phyloP scores from a whole-genome alignment of 2,888 invertebrate genomes.

The Erynnis tages region DNA sequence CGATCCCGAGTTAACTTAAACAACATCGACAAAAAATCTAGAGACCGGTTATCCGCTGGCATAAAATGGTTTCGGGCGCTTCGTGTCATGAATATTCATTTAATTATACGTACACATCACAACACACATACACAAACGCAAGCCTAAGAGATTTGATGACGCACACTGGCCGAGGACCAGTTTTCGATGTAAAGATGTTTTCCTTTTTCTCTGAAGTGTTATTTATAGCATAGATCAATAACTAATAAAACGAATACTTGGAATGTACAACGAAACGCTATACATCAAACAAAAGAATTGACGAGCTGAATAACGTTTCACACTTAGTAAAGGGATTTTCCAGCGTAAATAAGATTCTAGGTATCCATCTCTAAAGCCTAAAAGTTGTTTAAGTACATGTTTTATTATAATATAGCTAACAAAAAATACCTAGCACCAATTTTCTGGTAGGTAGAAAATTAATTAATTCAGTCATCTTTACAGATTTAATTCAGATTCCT shows the following conservation, averaged over 20 bases:
- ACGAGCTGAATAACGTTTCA: background rate
- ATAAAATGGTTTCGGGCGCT: constrained; percentile 63
- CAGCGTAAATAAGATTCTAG: too few species aligned
- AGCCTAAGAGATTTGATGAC: constrained; percentile 55
- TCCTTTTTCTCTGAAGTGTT: constrained; percentile 44
- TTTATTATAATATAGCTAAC: too few species aligned
- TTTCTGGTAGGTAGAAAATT: too few species aligned
- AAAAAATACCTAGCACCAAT: too few species aligned
- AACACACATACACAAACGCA: constrained; percentile 44
- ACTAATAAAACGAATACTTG: constrained; percentile 40
- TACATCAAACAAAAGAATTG: constrained; percentile 28
- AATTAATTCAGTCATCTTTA: too few species aligned
- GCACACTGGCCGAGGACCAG: constrained; percentile 49
- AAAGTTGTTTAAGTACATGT: too few species aligned
- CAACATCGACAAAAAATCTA: constrained; percentile 63
- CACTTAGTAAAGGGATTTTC: too few species aligned
- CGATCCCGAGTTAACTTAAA: constrained; percentile 54
- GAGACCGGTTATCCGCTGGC: constrained; percentile 59
- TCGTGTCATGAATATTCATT: constrained; percentile 69
- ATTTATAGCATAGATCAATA: constrained; percentile 53
- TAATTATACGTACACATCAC: constrained; percentile 50
- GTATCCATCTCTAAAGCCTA: too few species aligned
- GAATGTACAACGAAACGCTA: constrained; percentile 38
- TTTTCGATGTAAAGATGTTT: constrained; percentile 50
- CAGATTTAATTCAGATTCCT: too few species aligned